A percentile compares a stretch with the other conserved stretches of the same genome.
Conservation (phyloP, 1,140 invertebrate genomes). For the Apis mellifera region Amel_HAv3.1 CM009934.2:11305501-11306000, state of each 20-base stretch:
- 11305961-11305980: conserved; percentile 57
- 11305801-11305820: neutral
- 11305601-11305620: conserved; percentile 11
- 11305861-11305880: neutral
- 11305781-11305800: neutral
- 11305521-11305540: neutral
- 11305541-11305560: conserved; percentile 13
- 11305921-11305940: neutral
- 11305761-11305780: neutral
- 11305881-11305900: neutral
- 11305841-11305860: neutral
- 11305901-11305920: neutral
- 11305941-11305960: conserved; percentile 17
- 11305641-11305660: neutral
- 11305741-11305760: too few relatives aligned
- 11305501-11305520: conserved; percentile 5
- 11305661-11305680: neutral
- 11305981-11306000: conserved; percentile 70
- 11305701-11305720: neutral
- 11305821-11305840: neutral
- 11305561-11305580: neutral
- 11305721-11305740: too few relatives aligned
- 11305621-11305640: neutral
- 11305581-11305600: conserved; percentile 29
- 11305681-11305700: too few relatives aligned